phyloP scores from a whole-genome alignment of 2,888 invertebrate genomes.

The Zhuqinia jingwanae region DNA sequence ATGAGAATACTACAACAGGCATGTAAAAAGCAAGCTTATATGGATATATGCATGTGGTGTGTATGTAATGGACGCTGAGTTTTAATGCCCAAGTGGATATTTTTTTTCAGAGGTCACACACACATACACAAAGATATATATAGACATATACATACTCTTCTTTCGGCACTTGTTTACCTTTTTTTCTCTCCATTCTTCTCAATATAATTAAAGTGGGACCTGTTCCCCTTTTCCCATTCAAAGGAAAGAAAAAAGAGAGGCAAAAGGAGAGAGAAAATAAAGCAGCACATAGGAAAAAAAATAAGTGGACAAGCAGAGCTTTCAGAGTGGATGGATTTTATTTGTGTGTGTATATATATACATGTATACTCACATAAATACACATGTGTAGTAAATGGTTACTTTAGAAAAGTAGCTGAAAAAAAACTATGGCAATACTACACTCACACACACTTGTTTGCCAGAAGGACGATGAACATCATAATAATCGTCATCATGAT shows the following conservation, averaged over 20 bases:
- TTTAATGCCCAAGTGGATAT: conserved; percentile 44
- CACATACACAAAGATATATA: not conserved
- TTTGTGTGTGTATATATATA: too few relatives aligned
- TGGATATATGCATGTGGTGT: too few relatives aligned
- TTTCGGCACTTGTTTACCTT: conserved; percentile 17
- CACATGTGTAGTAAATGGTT: conserved; percentile 22
- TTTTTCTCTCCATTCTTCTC: conserved; percentile 36
- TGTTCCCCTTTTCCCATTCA: conserved; percentile 21
- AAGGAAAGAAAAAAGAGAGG: not conserved
- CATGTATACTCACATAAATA: not conserved
- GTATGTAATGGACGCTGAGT: conserved; percentile 4
- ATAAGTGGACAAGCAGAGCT: not conserved
- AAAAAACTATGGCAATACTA: not conserved
- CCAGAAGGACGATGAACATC: conserved; percentile 21
- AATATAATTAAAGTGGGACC: conserved; percentile 66
- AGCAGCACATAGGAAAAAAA: too few relatives aligned
- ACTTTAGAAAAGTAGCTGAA: not conserved
- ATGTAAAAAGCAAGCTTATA: too few relatives aligned
- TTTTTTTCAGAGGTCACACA: conserved; percentile 37
- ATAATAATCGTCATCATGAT: not conserved
- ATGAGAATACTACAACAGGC: not conserved
- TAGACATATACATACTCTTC: not conserved
- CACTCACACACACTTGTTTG: not conserved
- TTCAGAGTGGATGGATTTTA: too few relatives aligned
- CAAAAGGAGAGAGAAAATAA: not conserved